Evolutionary conservation across 2,888 invertebrate genomes (phyloP).

Genomic region (Drosophila maculinotata): DNA sequence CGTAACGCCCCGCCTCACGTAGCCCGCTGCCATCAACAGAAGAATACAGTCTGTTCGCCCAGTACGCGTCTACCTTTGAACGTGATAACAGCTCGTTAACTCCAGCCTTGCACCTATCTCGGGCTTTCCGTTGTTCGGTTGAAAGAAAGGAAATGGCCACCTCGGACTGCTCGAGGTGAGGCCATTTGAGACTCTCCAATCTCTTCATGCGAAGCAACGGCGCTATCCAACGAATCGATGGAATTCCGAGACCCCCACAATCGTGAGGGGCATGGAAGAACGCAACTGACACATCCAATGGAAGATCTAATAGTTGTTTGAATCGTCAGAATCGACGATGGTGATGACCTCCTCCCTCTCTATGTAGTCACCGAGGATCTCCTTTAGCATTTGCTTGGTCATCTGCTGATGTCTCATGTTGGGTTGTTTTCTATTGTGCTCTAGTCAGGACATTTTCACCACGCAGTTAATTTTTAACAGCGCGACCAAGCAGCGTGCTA

Average conservation of each 20-base stretch:
- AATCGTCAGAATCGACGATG: too few relatives aligned
- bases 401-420: too few relatives aligned
- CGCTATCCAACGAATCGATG: neutral
- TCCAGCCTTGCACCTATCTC: neutral
- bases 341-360: too few relatives aligned
- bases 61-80: slow-evolving; percentile 1
- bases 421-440: too few relatives aligned
- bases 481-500: too few relatives aligned
- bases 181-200: neutral
- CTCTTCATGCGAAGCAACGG: neutral
- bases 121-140: neutral
- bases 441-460: too few relatives aligned
- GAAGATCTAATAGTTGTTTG: too few relatives aligned
- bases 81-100: neutral
- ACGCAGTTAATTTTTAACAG: too few relatives aligned
- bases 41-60: slow-evolving; percentile 9
- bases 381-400: too few relatives aligned
- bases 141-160: neutral
- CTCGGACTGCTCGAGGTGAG: slow-evolving; percentile 3
- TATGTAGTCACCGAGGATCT: too few relatives aligned
- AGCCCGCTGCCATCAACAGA: slow-evolving; percentile 1
- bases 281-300: slow-evolving; percentile 2
- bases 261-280: slow-evolving; percentile 9
- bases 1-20: neutral
- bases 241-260: slow-evolving; percentile 1